phyloP scores from a whole-genome alignment of 2,888 invertebrate genomes.

The Stegana nigrithorax region DNA sequence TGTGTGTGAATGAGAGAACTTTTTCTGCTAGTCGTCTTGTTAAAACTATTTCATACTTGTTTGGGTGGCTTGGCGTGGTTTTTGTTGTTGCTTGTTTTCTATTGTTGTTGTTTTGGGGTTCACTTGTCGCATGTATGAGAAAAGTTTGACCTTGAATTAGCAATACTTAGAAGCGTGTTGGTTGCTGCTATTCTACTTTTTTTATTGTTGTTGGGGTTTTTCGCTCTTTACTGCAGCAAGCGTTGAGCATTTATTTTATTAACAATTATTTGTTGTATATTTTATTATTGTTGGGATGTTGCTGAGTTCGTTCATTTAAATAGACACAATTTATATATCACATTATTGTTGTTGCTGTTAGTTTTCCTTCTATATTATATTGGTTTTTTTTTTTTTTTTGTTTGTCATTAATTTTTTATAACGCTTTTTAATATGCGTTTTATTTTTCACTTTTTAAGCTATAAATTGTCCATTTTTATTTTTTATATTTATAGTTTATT shows the following conservation, averaged over 20 bases:
- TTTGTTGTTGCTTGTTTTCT: neutral
- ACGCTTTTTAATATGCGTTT: slow-evolving; percentile 13
- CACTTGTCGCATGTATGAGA: slow-evolving; percentile 37
- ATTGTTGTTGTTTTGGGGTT: slow-evolving; percentile 6
- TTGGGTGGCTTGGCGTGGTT: neutral
- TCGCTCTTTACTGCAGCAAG: slow-evolving; percentile 24
- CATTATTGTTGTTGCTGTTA: neutral
- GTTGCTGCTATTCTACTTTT: slow-evolving; percentile 20
- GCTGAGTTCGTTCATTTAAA: neutral
- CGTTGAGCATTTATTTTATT: slow-evolving; percentile 16
- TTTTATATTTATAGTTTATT: slow-evolving; percentile 10
- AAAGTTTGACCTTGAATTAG: slow-evolving; percentile 67
- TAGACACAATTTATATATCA: neutral
- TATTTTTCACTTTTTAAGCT: slow-evolving; percentile 18
- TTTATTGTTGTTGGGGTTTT: slow-evolving; percentile 15
- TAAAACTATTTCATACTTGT: neutral
- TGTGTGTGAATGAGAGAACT: no score
- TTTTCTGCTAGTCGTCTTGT: slow-evolving; percentile 5
- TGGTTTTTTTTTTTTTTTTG: slow-evolving; percentile 3
- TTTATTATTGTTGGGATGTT: neutral
- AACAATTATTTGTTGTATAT: neutral
- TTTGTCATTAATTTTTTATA: slow-evolving; percentile 5
- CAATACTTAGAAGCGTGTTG: slow-evolving; percentile 29
- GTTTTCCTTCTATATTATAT: neutral
- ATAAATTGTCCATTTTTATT: neutral